Conservation (phyloP, 2,113 vertebrate genomes). For the Ovis aries region DNA sequence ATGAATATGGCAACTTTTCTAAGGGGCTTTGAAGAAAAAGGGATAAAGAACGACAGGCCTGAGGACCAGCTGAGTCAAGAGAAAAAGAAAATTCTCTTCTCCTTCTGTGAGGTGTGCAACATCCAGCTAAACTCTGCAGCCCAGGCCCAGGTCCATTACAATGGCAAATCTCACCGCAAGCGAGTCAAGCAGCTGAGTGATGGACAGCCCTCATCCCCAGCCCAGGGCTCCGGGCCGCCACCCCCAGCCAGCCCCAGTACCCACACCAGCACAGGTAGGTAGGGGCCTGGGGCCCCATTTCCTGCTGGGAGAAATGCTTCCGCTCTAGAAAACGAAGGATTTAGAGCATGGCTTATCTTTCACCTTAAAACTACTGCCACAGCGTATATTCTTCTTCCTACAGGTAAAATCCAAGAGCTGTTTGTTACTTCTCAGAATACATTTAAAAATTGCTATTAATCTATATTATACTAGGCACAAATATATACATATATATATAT, state of each 20-base stretch:
- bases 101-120: constrained; percentile 95
- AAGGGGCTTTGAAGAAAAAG: constrained; percentile 83
- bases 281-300: accelerated
- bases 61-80: constrained; percentile 84
- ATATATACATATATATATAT: no score
- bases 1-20: constrained; percentile 85
- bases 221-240: constrained; percentile 58
- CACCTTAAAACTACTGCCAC: background rate
- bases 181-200: constrained; percentile 91
- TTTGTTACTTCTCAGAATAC: background rate
- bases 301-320: background rate
- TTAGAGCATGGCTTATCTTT: background rate
- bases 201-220: constrained; percentile 79
- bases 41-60: constrained; percentile 75
- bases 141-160: constrained; percentile 95
- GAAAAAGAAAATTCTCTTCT: constrained; percentile 89
- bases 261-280: constrained; percentile 83
- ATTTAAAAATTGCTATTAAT: background rate
- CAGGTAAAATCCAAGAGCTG: background rate
- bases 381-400: background rate
- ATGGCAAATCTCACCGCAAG: constrained; percentile 94
- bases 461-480: background rate
- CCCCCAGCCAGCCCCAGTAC: constrained; percentile 59
- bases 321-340: background rate
- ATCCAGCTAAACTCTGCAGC: constrained; percentile 94